Evolutionary conservation across 2,888 invertebrate genomes (phyloP), one percentile per base, ranked within the genome.

Genomic region (Mallateleia sp.): DNA sequence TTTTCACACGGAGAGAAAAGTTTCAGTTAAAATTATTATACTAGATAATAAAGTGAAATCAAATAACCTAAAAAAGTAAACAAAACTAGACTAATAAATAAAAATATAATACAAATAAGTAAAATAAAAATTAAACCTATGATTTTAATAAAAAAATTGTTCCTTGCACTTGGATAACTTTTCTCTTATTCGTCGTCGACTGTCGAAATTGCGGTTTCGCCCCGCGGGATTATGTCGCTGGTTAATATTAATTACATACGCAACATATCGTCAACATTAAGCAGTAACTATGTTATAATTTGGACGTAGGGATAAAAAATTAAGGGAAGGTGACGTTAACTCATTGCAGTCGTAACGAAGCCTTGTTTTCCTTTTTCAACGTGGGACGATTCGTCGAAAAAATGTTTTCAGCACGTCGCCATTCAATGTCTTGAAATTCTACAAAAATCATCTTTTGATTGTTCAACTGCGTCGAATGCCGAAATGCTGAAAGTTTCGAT

Each of bases 261-360:
- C 88, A 64, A 87, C 88, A 90, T 87, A 92, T 91, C 91, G 90
- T 89, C 90, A 91, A 91, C 87, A 91, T 91, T 89, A 91, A 89
- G 85, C 66, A 80, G 88, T 58, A 62, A 71, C 75, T 66, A 74
- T 67, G 25, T 62, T 62, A 62, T 25, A 62, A 64, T 54, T 80
- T 71, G 54, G 64, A 32, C 42, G 34, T 28, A 25, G 47, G 45
- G 60, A 80, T 28, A 32, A 72, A 71, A 79, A 60, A 25, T 6
- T 4, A 8, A 38, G 14, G 38, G 38, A 38, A 28, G 32, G 24
- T 54, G 9, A 56, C 64, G 34, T 34, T 50, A 45, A 52, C 69
- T 69, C 25, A 50, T 50, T 64, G 15, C 32, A 47, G 14, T 38
- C 14, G 38, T 18, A 47, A 66, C 50, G 18, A 64, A 22, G 60